phyloP scores from a whole-genome alignment of 2,888 invertebrate genomes.

The Pristionchus japonicus region DNA sequence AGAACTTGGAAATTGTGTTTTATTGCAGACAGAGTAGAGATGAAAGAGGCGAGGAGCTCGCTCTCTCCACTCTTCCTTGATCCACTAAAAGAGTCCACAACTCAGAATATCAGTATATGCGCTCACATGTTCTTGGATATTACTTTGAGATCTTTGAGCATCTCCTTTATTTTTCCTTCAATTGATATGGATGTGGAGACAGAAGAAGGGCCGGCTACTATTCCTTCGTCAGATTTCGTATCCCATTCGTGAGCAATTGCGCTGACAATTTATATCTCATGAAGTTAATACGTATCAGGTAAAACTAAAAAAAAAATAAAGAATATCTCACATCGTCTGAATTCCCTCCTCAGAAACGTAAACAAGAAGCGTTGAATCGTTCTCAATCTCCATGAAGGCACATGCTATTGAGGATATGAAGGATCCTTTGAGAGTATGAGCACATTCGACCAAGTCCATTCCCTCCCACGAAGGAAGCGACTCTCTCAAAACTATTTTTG shows the following conservation, averaged over 20 bases:
- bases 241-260: background rate
- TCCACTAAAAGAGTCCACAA: background rate
- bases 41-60: background rate
- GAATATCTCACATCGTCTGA: background rate
- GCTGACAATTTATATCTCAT: background rate
- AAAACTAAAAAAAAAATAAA: background rate
- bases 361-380: background rate
- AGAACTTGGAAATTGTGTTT: slow-evolving; percentile 17
- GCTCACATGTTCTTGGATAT: slow-evolving; percentile 9
- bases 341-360: slow-evolving; percentile 1
- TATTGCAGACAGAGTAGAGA: background rate
- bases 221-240: background rate
- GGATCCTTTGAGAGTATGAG: background rate
- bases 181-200: background rate
- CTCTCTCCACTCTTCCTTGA: background rate
- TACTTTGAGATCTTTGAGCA: slow-evolving; percentile 1
- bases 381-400: background rate
- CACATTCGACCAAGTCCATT: slow-evolving; percentile 13
- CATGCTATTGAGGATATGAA: background rate
- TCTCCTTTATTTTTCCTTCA: background rate
- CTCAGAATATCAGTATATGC: background rate
- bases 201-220: background rate
- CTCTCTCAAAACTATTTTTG: background rate
- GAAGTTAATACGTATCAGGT: no score
- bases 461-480: slow-evolving; percentile 13